phyloP scores from a whole-genome alignment of 2,113 vertebrate genomes.

The Silurus glanis region DNA sequence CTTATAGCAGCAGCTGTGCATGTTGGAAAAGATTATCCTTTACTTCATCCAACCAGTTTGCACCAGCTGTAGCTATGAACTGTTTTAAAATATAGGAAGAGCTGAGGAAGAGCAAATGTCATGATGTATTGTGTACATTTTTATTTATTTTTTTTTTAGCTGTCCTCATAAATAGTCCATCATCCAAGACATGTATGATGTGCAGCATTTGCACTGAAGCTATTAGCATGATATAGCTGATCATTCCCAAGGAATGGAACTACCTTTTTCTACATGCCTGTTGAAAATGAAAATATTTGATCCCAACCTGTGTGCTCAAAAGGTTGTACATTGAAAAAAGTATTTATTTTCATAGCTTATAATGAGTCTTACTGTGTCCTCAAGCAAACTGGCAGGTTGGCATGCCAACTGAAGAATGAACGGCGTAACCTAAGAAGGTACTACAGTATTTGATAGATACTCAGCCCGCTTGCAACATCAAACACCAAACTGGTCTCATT shows the following conservation, averaged over 20 bases:
- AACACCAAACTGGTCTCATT: background rate
- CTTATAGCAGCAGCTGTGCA: conserved; percentile 28
- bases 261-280: background rate
- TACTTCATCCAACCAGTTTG: conserved; percentile 17
- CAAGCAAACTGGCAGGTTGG: background rate
- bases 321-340: background rate
- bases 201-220: background rate
- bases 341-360: background rate
- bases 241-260: background rate
- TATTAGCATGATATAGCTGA: background rate
- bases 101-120: no score
- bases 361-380: background rate
- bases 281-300: background rate
- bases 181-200: background rate
- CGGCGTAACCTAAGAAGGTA: background rate
- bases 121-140: background rate
- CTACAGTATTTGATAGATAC: background rate
- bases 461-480: background rate
- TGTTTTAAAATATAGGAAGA: no score
- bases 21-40: conserved; percentile 32
- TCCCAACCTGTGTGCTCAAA: background rate
- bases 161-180: background rate
- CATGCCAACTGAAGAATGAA: background rate
- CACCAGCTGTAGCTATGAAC: background rate
- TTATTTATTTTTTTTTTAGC: background rate